phyloP scores from a whole-genome alignment of 2,113 vertebrate genomes.

The Otocyon megalotis region DNA sequence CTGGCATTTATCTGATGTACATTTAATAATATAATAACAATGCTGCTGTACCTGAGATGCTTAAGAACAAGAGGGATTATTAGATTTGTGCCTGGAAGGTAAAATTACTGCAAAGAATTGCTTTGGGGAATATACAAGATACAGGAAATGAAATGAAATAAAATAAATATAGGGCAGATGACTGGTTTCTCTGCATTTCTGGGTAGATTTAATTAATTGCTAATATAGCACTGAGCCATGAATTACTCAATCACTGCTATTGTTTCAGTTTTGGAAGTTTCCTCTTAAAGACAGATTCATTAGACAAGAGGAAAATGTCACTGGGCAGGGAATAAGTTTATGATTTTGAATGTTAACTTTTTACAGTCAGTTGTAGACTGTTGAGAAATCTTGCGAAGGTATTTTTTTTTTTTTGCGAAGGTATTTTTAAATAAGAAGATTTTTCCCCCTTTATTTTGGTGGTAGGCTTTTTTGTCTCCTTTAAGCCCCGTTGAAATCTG shows the following conservation, averaged over 20 bases:
- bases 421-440: conserved; percentile 47
- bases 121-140: conserved; percentile 79
- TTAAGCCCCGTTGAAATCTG: background rate
- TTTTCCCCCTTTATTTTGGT: background rate
- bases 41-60: conserved; percentile 37
- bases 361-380: conserved; percentile 34
- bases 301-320: conserved; percentile 84
- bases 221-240: conserved; percentile 81
- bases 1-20: conserved; percentile 82
- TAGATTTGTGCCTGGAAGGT: conserved; percentile 79
- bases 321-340: conserved; percentile 78
- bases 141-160: conserved; percentile 79
- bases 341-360: conserved; percentile 56
- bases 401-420: conserved; percentile 51
- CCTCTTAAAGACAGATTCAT: conserved; percentile 84
- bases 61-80: conserved; percentile 83
- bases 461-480: background rate
- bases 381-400: conserved; percentile 71
- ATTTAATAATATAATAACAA: conserved; percentile 85
- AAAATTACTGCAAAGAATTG: conserved; percentile 79
- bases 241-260: conserved; percentile 82
- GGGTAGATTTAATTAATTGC: conserved; percentile 87
- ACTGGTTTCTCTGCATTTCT: conserved; percentile 81
- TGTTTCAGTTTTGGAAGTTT: conserved; percentile 84
- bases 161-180: conserved; percentile 85